A percentile compares a stretch with the other conserved stretches of the same genome.
These are phyloP conservation scores for Apomyelois bistriatella DNA, from an alignment of 2,888 invertebrate genomes.

Conservation along the genomic window DNA sequence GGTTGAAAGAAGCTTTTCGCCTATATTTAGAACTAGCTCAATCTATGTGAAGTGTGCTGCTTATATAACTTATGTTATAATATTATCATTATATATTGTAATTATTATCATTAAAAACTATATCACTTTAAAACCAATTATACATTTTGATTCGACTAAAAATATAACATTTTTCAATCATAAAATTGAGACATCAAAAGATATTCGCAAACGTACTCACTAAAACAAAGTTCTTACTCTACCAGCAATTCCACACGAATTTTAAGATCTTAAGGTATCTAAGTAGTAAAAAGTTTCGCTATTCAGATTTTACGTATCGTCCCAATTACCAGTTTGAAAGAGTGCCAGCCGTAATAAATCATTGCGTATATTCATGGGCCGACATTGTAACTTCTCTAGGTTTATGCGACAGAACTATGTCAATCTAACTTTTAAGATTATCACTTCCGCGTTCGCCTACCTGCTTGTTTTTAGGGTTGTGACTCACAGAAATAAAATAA, in stretches of 20 bases:
- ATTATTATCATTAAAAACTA: too few species aligned
- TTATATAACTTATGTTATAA: too few species aligned
- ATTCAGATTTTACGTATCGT: conserved; percentile 52
- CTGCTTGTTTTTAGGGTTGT: conserved; percentile 54
- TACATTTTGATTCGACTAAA: too few species aligned
- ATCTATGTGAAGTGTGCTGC: too few species aligned
- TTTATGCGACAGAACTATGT: conserved; percentile 71
- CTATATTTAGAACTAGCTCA: too few species aligned
- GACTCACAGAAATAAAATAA: conserved; percentile 18
- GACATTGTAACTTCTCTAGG: conserved; percentile 66
- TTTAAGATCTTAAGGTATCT: conserved; percentile 31
- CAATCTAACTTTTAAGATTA: conserved; percentile 78
- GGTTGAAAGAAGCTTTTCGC: too few species aligned
- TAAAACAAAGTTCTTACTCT: conserved; percentile 4
- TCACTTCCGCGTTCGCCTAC: conserved; percentile 68
- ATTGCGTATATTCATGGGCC: conserved; percentile 46
- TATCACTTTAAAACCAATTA: too few species aligned
- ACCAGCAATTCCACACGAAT: conserved; percentile 15
- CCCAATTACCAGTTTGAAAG: conserved; percentile 65
- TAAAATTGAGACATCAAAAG: neutral
- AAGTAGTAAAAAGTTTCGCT: conserved; percentile 44
- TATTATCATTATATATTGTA: too few species aligned
- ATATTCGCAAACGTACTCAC: conserved; percentile 1
- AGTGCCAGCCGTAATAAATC: conserved; percentile 66
- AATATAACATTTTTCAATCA: neutral